Evolutionary conservation across 1,140 invertebrate species (phyloP).

Genomic region (Brachionus angularis): DNA sequence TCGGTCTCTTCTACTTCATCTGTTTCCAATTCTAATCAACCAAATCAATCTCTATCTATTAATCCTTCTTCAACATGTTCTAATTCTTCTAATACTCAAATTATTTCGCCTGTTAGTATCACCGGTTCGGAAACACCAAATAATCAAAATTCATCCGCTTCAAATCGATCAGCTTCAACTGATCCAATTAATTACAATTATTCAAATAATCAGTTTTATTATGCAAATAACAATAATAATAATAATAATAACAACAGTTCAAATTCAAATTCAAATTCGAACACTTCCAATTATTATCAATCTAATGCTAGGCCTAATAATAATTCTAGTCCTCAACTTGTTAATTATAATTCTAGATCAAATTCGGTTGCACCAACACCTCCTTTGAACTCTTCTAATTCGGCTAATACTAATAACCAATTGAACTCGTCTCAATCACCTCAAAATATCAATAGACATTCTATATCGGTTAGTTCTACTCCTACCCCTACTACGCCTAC

Average conservation of each 20-base stretch:
- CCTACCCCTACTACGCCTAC: neutral
- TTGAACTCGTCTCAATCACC: slow-evolving; percentile 13
- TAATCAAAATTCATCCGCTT: neutral
- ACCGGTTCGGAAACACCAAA: neutral
- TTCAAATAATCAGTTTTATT: too few relatives aligned
- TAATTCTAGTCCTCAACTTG: neutral
- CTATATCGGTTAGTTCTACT: slow-evolving; percentile 15
- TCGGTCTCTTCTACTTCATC: slow-evolving; percentile 23
- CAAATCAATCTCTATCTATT: slow-evolving; percentile 11
- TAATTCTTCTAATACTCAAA: slow-evolving; percentile 32
- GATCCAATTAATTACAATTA: too few relatives aligned
- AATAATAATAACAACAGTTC: too few relatives aligned
- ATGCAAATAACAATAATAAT: too few relatives aligned
- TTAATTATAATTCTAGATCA: neutral
- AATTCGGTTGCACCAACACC: too few relatives aligned
- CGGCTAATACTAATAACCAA: too few relatives aligned
- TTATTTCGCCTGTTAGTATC: slow-evolving; percentile 17
- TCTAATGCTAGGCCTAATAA: too few relatives aligned
- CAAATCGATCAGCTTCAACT: too few relatives aligned
- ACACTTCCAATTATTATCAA: too few relatives aligned
- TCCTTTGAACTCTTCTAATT: too few relatives aligned
- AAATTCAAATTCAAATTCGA: too few relatives aligned
- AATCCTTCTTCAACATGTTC: slow-evolving; percentile 37
- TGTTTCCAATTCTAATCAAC: slow-evolving; percentile 6
- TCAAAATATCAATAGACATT: too few relatives aligned